Base-by-base conservation (phyloP, 2,113 vertebrate species). In the Mus spicilegus region DNA sequence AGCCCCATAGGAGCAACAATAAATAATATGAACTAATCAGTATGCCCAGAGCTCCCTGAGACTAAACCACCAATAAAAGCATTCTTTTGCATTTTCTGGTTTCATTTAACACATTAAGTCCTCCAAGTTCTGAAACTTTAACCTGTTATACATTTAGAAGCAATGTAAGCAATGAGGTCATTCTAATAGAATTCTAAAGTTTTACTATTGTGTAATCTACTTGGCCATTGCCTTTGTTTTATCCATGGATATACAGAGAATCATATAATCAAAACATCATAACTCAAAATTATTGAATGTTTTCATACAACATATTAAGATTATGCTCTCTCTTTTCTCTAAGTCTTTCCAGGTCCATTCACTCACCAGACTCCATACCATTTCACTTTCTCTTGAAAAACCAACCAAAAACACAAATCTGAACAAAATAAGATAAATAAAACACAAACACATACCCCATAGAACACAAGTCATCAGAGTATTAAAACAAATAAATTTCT, bases 271-370 rank as follows among this genome's bases (percentile, higher is more conserved):
- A 26, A 24, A 46, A 13, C 30, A 14, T n/a, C 49, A 58, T 91
- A 5, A 56, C 61, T 84, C 8, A 81, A 89, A 89, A 90, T 4
- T 86, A 90, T 72, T 7, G 7, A 73, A 39, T 10, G 49, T 39
- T 39, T 72, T 72, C 17, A 73, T 42, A 42, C 19, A 7, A 19
- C 5, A 58, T 58, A n/a, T 24, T 9, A 19, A n/a, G 17, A 81
- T 24, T 33, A 81, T 1, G 1, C 1, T 24, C 36, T 19, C 12
- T 0, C 7, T 10, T 19, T 56, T 10, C 3, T 22, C 36, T 20
- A 61, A 39, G 36, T 11, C 6, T 20, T 39, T 61, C 22, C 19
- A 58, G 17, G 22, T 82, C 33, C 36, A 28, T 3, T 13, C 36
- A 61, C 3, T 24, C 12, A 39, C 80, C 54, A 81, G 8, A 22